phyloP scores from a whole-genome alignment of 2,888 invertebrate genomes.

The Lasioglossum malachurum region DNA sequence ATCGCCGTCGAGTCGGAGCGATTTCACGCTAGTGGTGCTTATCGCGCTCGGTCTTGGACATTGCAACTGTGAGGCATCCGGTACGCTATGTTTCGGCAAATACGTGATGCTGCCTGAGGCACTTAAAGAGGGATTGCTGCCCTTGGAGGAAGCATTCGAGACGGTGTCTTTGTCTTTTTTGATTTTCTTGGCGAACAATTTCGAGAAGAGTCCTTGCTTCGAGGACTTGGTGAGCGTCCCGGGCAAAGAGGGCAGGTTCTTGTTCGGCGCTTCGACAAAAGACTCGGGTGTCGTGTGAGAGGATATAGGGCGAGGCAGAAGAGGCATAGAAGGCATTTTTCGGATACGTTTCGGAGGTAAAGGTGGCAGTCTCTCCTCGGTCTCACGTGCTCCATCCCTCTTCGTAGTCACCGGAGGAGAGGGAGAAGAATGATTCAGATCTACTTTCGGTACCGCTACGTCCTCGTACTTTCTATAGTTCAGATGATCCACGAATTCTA shows the following conservation, averaged over 20 bases:
- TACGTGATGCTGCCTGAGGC: conserved; percentile 62
- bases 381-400: conserved; percentile 85
- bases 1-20: conserved; percentile 74
- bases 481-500: conserved; percentile 86
- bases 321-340: conserved; percentile 83
- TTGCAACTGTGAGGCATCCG: conserved; percentile 61
- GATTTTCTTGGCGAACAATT: conserved; percentile 87
- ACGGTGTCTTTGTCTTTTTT: conserved; percentile 84
- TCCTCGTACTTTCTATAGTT: conserved; percentile 87
- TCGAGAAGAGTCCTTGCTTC: conserved; percentile 88
- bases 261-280: conserved; percentile 84
- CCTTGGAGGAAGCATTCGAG: conserved; percentile 47
- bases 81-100: conserved; percentile 52
- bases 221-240: conserved; percentile 86
- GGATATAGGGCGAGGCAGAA: conserved; percentile 78
- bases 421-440: conserved; percentile 73
- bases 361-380: conserved; percentile 90
- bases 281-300: conserved; percentile 67
- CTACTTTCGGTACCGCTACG: conserved; percentile 85
- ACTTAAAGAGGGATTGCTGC: conserved; percentile 65
- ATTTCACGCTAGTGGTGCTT: conserved; percentile 73
- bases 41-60: conserved; percentile 73
- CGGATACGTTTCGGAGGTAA: conserved; percentile 91
- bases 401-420: conserved; percentile 80
- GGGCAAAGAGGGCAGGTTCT: conserved; percentile 86